A percentile compares a stretch with the other conserved stretches of the same genome.
Conservation (phyloP, 2,888 invertebrate species). For the Macaria liturata region DNA sequence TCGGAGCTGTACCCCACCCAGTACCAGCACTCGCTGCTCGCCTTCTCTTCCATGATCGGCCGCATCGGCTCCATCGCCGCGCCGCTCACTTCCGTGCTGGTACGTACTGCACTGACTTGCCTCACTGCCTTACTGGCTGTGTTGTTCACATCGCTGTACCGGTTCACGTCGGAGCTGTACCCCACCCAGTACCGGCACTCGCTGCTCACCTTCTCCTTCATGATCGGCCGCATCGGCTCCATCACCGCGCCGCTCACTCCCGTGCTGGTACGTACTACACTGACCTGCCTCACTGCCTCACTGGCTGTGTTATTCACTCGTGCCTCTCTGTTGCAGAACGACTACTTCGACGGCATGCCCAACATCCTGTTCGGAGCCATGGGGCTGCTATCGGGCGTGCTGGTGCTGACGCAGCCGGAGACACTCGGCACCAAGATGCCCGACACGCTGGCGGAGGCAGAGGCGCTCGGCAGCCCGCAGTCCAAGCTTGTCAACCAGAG, state of each 20-base stretch:
- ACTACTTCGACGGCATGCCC: slow-evolving; percentile 70
- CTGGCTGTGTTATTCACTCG: not conserved
- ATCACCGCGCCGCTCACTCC: too few relatives aligned
- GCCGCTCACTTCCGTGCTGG: slow-evolving; percentile 86
- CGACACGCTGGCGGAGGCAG: slow-evolving; percentile 84
- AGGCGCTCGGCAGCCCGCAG: slow-evolving; percentile 56
- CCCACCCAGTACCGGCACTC: too few relatives aligned
- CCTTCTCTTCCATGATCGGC: slow-evolving; percentile 88
- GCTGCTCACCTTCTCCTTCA: too few relatives aligned
- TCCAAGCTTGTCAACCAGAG: slow-evolving; percentile 39
- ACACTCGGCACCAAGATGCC: slow-evolving; percentile 84
- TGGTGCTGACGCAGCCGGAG: slow-evolving; percentile 85
- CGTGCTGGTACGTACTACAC: too few relatives aligned
- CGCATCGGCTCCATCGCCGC: slow-evolving; percentile 88
- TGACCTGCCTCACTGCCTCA: not conserved
- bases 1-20: slow-evolving; percentile 89
- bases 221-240: too few relatives aligned
- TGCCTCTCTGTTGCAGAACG: slow-evolving; percentile 43
- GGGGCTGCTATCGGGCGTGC: slow-evolving; percentile 77
- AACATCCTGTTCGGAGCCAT: slow-evolving; percentile 80
- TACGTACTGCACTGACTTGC: slow-evolving; percentile 42
- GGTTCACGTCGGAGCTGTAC: too few relatives aligned
- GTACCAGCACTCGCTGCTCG: slow-evolving; percentile 86
- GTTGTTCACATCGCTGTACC: slow-evolving; percentile 54
- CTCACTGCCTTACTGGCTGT: too few relatives aligned